Percentiles rank a stretch among this genome's conserved stretches.
Evolutionary conservation across 2,797 vertebrate genomes (phyloP).

Genomic region (Dicrostonyx torquatus): DNA sequence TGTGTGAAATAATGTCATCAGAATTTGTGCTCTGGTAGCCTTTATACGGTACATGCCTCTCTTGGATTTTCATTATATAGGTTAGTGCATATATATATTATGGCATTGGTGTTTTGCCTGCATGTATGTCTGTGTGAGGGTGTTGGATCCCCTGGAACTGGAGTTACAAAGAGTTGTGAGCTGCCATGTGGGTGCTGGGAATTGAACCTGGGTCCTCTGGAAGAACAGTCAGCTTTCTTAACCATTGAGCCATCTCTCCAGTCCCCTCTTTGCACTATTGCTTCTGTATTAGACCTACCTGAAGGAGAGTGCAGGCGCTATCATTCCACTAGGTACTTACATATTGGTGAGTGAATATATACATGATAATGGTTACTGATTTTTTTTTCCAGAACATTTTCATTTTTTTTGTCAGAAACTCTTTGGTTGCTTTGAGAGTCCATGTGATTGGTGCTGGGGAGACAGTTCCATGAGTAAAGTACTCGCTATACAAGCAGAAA

Average conservation of each 20-base stretch:
- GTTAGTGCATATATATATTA: too few species aligned
- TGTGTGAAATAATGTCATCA: neutral
- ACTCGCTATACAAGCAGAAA: neutral
- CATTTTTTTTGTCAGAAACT: conserved; percentile 21
- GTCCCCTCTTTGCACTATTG: neutral
- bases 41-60: neutral
- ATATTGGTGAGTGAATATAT: neutral
- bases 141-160: neutral
- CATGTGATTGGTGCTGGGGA: neutral
- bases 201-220: neutral
- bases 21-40: neutral
- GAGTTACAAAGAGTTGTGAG: neutral
- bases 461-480: neutral
- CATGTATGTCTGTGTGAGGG: neutral
- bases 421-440: neutral
- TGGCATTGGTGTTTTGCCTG: neutral
- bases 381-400: conserved; percentile 49
- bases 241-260: neutral
- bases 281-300: neutral
- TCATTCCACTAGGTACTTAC: neutral
- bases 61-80: neutral
- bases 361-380: neutral
- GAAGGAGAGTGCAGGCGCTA: neutral
- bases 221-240: neutral
- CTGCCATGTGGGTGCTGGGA: neutral